A percentile compares a stretch with the other conserved stretches of the same genome.
Conservation (phyloP, 2,113 vertebrate species). For the Ramphastos sulfuratus region DNA sequence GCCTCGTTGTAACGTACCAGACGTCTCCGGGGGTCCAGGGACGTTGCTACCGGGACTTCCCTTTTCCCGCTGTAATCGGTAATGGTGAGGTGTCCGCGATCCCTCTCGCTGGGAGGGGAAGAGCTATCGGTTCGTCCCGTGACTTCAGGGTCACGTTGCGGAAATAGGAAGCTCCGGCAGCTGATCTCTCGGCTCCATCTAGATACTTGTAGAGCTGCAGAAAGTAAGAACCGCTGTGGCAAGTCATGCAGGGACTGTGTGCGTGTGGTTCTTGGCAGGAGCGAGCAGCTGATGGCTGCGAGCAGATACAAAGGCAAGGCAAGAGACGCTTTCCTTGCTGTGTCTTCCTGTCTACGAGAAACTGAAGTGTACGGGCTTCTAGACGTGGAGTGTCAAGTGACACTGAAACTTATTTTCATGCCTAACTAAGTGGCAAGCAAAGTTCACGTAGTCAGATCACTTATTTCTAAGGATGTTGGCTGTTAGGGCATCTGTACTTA, state of each 20-base stretch:
- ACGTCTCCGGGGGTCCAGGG: not conserved
- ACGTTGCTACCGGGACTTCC: not conserved
- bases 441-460: fast-evolving
- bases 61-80: fast-evolving
- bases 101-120: fast-evolving
- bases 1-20: too few species aligned
- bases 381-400: not conserved
- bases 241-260: not conserved
- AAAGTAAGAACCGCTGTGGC: not conserved
- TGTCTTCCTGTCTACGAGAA: not conserved
- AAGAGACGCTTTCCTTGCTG: not conserved
- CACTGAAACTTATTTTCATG: not conserved
- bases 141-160: not conserved
- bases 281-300: not conserved
- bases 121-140: not conserved
- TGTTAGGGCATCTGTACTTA: not conserved
- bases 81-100: fast-evolving
- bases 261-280: not conserved
- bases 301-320: not conserved
- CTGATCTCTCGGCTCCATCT: not conserved
- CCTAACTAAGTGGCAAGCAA: not conserved
- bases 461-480: not conserved
- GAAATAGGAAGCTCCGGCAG: not conserved
- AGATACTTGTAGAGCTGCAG: not conserved
- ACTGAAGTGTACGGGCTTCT: not conserved